Evolutionary conservation across 2,113 vertebrate species (phyloP), one percentile per base, ranked within the genome.

Genomic region (Strigops habroptila): DNA sequence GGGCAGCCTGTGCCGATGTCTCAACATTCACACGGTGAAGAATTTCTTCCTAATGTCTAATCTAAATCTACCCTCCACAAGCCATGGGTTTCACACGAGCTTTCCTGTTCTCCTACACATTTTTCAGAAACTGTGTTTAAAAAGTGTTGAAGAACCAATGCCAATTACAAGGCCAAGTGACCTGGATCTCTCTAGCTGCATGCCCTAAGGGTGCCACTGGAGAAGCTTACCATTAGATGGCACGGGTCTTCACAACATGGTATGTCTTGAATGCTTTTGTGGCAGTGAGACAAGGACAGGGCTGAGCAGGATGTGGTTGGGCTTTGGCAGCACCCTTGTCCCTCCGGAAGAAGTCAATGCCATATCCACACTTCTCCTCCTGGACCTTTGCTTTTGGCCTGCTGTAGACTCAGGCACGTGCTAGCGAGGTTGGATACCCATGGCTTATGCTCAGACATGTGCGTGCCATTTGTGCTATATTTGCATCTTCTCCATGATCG

Each of bases 151-250:
- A 69, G 43, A 68, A 43, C 10, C 33, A 49, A 75, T 55, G 14
- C 27, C 35, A 41, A 57, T 49, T 31, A 60, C 10, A 27, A 73
- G n/a, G 28, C 8, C 44, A 80, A 88, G 23, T 43, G 53, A 74
- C 18, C 9, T 48, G 39, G 25, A 14, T 43, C 18, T 77, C 33
- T 43, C 13, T 25, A 33, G 11, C 62, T 39, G 21, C 46, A 41
- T 1, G 4, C 12, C 44, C 30, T 0, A 0, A 28, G 17, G 30
- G 17, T 68, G 39, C 11, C 35, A 11, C 49, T 60, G 53, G 31
- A 53, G 41, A 74, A 73, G 35, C 43, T 39, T 31, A 33, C 28
- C 62, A 4, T 62, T 6, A n/a, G 11, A 35, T 39, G 33, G 48
- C 33, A 65, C 17, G 64, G 52, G 5, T 78, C 46, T 39, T 57